These are phyloP conservation scores for Hemibagrus guttatus DNA, from an alignment of 2,797 vertebrate species.

Conservation along the genomic window DNA sequence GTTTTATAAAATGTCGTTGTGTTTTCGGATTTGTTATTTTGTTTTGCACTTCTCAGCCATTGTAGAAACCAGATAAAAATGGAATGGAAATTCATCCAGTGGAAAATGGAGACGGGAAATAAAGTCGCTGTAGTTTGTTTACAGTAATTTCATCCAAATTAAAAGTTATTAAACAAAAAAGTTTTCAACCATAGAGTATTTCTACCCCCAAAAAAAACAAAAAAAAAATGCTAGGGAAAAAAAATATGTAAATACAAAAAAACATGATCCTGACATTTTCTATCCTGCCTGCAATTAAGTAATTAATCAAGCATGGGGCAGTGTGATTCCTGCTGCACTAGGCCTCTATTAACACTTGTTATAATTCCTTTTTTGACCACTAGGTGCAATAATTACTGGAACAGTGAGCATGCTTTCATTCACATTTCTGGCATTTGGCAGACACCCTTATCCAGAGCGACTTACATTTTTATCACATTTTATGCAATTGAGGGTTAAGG, in stretches of 20 bases:
- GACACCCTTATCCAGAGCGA: too few species aligned
- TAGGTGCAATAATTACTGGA: neutral
- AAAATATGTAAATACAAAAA: neutral
- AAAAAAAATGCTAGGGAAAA: too few species aligned
- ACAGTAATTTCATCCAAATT: too few species aligned
- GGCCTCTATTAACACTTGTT: neutral
- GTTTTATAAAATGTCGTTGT: too few species aligned
- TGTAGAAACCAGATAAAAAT: neutral
- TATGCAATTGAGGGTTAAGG: too few species aligned
- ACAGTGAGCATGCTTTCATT: neutral
- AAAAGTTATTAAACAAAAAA: too few species aligned
- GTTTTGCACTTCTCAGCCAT: too few species aligned
- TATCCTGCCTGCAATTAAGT: neutral
- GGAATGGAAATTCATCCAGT: neutral
- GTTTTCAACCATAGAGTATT: too few species aligned
- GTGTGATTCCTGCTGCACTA: neutral
- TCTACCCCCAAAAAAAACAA: too few species aligned
- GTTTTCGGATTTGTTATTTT: too few species aligned
- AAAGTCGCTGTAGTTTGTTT: neutral
- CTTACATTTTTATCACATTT: too few species aligned
- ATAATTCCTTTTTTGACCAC: neutral
- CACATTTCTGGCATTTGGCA: too few species aligned
- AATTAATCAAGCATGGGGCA: neutral
- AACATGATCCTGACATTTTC: neutral
- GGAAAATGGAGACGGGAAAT: neutral